Evolutionary conservation across 1,140 invertebrate species (phyloP).

Genomic region (Megalopta genalis): DNA sequence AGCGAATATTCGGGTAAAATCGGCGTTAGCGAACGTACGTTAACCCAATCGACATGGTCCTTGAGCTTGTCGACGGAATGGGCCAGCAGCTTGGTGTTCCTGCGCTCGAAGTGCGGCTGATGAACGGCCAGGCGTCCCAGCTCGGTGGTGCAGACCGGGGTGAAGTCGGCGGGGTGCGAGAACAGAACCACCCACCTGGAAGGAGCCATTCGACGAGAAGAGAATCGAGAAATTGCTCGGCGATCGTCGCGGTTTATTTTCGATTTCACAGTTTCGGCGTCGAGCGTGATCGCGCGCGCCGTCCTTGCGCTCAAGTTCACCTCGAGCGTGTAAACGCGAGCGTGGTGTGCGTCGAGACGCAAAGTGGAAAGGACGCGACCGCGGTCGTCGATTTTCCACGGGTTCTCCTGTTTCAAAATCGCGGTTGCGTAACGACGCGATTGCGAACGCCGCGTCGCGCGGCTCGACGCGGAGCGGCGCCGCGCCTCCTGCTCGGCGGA

Average conservation of each 20-base stretch:
- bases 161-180: constrained; percentile 96
- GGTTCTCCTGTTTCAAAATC: background rate
- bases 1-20: too few relatives aligned
- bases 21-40: constrained; percentile 78
- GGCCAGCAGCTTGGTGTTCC: constrained; percentile 92
- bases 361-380: background rate
- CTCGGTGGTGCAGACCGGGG: constrained; percentile 97
- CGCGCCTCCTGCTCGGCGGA: background rate
- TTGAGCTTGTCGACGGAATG: constrained; percentile 91
- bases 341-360: background rate
- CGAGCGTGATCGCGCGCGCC: too few relatives aligned
- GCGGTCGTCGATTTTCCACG: background rate
- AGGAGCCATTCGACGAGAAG: background rate
- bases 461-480: background rate
- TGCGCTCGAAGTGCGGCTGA: constrained; percentile 86
- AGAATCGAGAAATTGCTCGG: too few relatives aligned
- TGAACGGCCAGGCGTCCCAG: constrained; percentile 89
- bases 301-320: background rate
- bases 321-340: background rate
- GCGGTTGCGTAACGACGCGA: background rate
- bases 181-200: constrained; percentile 93
- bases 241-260: too few relatives aligned
- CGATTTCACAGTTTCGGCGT: too few relatives aligned
- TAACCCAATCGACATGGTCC: constrained; percentile 90
- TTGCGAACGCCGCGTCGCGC: too few relatives aligned